phyloP scores from a whole-genome alignment of 2,113 vertebrate genomes.

The Spheniscus mendiculus region DNA sequence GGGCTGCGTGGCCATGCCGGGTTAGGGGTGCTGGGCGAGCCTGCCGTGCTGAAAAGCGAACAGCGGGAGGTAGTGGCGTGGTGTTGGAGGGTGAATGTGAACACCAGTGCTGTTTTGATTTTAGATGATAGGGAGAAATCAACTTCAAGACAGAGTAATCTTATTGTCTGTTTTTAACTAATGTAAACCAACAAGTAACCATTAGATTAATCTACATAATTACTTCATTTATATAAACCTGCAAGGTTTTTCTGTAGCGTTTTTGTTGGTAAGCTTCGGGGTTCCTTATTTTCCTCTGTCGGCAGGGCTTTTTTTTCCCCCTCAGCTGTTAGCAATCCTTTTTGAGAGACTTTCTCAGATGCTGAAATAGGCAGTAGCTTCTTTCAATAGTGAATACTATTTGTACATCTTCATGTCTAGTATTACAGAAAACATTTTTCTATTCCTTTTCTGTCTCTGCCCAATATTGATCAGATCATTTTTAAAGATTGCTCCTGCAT shows the following conservation, averaged over 20 bases:
- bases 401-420: not conserved
- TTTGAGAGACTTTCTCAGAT: not conserved
- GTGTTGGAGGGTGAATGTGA: not conserved
- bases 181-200: not conserved
- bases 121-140: not conserved
- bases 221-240: not conserved
- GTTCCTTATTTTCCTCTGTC: not conserved
- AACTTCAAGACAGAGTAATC: not conserved
- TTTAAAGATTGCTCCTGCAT: not conserved
- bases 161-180: not conserved
- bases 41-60: not conserved
- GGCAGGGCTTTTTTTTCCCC: not conserved
- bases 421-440: not conserved
- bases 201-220: not conserved
- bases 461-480: not conserved
- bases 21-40: not conserved
- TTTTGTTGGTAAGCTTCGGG: not conserved
- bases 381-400: not conserved
- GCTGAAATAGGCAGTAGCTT: not conserved
- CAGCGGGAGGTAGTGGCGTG: not conserved
- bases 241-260: not conserved
- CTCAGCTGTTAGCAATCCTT: not conserved
- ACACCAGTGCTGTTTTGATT: not conserved
- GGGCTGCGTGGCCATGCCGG: fast-evolving
- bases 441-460: not conserved